Conservation (phyloP, 1,140 invertebrate species). For the Euschistus heros region DNA sequence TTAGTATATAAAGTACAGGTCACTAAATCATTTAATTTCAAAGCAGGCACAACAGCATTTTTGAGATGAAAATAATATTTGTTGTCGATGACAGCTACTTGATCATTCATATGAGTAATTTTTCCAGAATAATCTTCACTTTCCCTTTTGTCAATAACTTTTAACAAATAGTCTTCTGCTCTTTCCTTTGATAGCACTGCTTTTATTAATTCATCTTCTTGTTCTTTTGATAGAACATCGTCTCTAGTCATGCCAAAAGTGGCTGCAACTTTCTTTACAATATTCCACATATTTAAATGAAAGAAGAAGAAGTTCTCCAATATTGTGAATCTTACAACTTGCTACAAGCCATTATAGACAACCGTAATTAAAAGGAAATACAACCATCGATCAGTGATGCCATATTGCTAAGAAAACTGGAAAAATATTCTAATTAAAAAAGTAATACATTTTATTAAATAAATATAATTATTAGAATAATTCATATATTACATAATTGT, state of each 20-base stretch:
- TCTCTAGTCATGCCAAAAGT: neutral
- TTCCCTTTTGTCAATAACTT: conserved; percentile 1
- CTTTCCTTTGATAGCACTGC: conserved; percentile 1
- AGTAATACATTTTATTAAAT: no score
- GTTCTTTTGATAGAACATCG: neutral
- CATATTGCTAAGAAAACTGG: no score
- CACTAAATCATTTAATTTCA: conserved; percentile 7
- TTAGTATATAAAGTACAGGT: conserved; percentile 2
- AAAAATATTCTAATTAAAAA: no score
- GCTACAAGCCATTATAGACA: no score
- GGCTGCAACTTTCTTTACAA: neutral
- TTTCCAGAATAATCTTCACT: neutral
- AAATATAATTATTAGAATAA: no score
- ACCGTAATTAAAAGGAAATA: no score
- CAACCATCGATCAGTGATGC: no score
- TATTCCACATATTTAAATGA: neutral
- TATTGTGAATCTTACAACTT: no score
- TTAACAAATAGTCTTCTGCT: conserved; percentile 3
- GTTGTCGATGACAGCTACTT: conserved; percentile 15
- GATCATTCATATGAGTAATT: conserved; percentile 6
- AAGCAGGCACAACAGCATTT: neutral
- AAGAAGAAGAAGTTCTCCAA: no score
- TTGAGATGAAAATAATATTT: conserved; percentile 8
- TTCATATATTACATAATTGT: no score
- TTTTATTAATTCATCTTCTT: neutral